Percentiles rank a stretch among this genome's conserved stretches.
phyloP scores from a whole-genome alignment of 2,797 vertebrate genomes.

The Antennarius maculatus region DNA sequence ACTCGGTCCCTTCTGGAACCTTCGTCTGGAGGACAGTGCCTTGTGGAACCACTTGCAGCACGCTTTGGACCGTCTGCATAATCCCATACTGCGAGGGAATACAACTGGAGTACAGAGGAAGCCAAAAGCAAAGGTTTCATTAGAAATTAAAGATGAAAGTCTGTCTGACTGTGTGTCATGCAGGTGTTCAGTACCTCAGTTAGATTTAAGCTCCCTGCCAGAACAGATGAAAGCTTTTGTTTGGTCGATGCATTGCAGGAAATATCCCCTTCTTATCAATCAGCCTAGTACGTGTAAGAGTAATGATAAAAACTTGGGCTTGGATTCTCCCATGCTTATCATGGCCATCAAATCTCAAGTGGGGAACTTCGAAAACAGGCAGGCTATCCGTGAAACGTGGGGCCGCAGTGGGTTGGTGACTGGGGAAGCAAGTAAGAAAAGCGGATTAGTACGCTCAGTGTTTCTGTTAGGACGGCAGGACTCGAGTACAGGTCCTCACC shows the following conservation, averaged over 20 bases:
- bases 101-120: conserved; percentile 27
- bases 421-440: conserved; percentile 46
- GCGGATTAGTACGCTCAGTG: conserved; percentile 70
- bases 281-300: conserved; percentile 71
- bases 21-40: conserved; percentile 74
- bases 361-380: conserved; percentile 84
- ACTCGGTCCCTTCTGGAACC: conserved; percentile 80
- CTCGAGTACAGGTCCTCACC: conserved; percentile 67
- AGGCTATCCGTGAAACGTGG: conserved; percentile 86
- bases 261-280: conserved; percentile 77
- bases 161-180: conserved; percentile 58
- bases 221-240: conserved; percentile 80
- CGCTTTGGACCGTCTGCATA: conserved; percentile 77
- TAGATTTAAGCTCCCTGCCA: conserved; percentile 66
- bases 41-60: conserved; percentile 85
- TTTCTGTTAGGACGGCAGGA: conserved; percentile 84
- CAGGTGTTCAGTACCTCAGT: conserved; percentile 48
- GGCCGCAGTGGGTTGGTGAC: conserved; percentile 73
- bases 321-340: conserved; percentile 71
- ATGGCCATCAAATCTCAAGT: conserved; percentile 84
- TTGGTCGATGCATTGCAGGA: conserved; percentile 81
- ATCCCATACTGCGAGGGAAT: conserved; percentile 78
- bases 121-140: conserved; percentile 12
- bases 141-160: conserved; percentile 39
- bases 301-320: conserved; percentile 25